A percentile compares a stretch with the other conserved stretches of the same genome.
These are phyloP conservation scores for Aphelenchoides fujianensis DNA, from an alignment of 1,140 invertebrate species.

Conservation along the genomic window DNA sequence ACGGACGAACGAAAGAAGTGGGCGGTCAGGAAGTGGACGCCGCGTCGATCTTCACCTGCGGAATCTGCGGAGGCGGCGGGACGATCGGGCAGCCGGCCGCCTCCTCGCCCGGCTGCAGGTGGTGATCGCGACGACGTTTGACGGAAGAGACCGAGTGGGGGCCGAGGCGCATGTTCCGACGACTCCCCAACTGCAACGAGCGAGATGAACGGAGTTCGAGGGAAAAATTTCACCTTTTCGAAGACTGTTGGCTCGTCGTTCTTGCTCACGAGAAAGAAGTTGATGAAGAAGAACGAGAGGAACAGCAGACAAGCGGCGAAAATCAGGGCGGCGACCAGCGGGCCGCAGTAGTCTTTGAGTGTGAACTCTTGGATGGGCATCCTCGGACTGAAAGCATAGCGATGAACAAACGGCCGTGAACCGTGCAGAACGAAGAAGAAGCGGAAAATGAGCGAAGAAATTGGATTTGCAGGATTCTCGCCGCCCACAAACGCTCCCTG, in stretches of 20 bases:
- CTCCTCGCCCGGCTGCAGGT: background rate
- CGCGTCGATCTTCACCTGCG: conserved; percentile 13
- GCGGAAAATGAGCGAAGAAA: too few relatives aligned
- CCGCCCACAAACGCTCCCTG: too few relatives aligned
- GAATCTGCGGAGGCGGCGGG: conserved; percentile 2
- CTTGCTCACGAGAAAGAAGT: conserved; percentile 32
- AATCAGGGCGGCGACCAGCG: conserved; percentile 25
- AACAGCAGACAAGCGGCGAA: conserved; percentile 24
- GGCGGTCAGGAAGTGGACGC: conserved; percentile 8
- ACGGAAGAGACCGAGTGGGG: conserved; percentile 1
- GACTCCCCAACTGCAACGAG: conserved; percentile 9
- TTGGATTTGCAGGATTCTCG: too few relatives aligned
- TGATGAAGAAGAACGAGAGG: conserved; percentile 31
- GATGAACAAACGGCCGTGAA: too few relatives aligned
- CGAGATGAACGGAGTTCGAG: background rate
- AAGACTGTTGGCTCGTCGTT: conserved; percentile 36
- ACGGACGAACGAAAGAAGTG: too few relatives aligned
- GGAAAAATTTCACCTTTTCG: conserved; percentile 23
- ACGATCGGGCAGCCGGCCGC: background rate
- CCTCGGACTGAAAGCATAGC: too few relatives aligned
- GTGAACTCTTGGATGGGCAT: conserved; percentile 30
- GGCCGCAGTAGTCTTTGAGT: conserved; percentile 31
- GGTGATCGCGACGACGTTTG: background rate
- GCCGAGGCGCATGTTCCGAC: conserved; percentile 14
- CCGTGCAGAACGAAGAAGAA: too few relatives aligned